phyloP scores from a whole-genome alignment of 2,113 vertebrate species.

The Pontoporia blainvillei region DNA sequence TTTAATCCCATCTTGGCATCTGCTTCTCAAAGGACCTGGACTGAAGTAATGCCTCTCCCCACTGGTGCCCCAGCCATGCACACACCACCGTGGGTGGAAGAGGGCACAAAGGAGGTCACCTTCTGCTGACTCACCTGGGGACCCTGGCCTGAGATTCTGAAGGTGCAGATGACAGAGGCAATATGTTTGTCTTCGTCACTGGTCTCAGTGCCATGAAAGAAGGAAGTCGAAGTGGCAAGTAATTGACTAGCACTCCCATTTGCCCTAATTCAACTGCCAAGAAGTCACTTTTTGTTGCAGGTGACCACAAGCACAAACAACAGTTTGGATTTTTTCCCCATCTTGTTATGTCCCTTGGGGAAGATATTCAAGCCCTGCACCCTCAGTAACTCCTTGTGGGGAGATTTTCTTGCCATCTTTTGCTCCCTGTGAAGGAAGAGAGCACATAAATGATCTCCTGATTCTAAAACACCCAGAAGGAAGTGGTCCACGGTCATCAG shows the following conservation, averaged over 20 bases:
- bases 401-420: neutral
- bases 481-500: neutral
- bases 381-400: neutral
- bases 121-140: neutral
- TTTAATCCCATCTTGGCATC: neutral
- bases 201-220: neutral
- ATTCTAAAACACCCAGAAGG: neutral
- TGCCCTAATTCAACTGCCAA: neutral
- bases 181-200: neutral
- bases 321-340: neutral
- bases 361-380: neutral
- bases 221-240: neutral
- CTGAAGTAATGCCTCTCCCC: neutral
- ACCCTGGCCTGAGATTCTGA: neutral
- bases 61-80: neutral
- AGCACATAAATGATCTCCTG: neutral
- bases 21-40: neutral
- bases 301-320: neutral
- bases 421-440: neutral
- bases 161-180: neutral
- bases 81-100: too few species aligned
- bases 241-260: neutral
- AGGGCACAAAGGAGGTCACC: neutral
- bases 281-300: neutral
- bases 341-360: neutral